Conservation (phyloP, 2,797 vertebrate species). For the Chlorospingus semifuscus region DNA sequence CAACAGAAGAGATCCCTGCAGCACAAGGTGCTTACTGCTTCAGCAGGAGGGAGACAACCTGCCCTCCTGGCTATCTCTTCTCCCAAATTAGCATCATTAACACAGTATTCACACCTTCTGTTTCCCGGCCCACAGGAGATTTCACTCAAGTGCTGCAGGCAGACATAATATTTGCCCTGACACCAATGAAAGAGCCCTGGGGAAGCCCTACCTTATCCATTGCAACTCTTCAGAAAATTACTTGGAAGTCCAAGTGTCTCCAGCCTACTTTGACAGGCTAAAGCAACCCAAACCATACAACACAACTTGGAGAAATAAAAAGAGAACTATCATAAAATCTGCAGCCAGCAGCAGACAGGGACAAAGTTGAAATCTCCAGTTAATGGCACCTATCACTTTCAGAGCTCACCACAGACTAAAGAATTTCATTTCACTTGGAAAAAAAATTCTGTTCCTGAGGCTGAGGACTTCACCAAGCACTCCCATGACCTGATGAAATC, state of each 20-base stretch:
- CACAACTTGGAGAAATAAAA: neutral
- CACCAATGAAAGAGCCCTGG: neutral
- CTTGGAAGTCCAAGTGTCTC: neutral
- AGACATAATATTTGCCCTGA: neutral
- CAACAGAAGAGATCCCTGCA: rapidly evolving
- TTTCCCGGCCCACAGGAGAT: neutral
- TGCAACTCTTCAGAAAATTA: neutral
- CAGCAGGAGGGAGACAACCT: neutral
- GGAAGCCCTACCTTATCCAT: neutral
- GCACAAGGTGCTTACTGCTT: rapidly evolving
- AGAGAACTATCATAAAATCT: neutral
- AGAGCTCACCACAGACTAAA: neutral
- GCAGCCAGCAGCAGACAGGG: neutral
- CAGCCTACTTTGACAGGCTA: neutral
- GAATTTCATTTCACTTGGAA: neutral
- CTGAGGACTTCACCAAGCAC: neutral
- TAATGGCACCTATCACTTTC: neutral
- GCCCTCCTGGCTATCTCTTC: neutral
- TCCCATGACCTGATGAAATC: neutral
- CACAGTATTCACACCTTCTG: neutral
- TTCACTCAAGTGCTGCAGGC: neutral
- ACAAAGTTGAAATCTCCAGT: neutral
- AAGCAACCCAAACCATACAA: neutral
- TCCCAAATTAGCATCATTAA: neutral
- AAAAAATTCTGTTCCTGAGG: neutral